These are phyloP conservation scores for Phalera bucephala DNA, from an alignment of 2,888 invertebrate genomes.

Conservation along the genomic window DNA sequence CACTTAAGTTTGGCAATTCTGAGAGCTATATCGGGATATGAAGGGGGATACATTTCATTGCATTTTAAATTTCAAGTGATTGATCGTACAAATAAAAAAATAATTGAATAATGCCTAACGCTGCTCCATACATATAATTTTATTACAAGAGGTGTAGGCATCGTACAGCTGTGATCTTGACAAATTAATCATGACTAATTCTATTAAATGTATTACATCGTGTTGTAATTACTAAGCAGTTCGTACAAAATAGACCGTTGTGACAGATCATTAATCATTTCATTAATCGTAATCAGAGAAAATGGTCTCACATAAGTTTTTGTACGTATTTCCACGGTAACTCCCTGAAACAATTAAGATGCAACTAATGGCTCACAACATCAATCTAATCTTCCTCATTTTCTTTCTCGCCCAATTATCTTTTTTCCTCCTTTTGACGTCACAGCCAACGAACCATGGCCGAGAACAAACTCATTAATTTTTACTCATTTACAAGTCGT, in stretches of 20 bases:
- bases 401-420: conserved; percentile 52
- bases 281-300: conserved; percentile 11
- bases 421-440: conserved; percentile 46
- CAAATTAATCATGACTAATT: too few species aligned
- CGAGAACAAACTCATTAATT: conserved; percentile 63
- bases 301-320: conserved; percentile 15
- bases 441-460: conserved; percentile 40
- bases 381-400: conserved; percentile 47
- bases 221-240: too few species aligned
- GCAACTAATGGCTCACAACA: conserved; percentile 41
- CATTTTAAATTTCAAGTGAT: too few species aligned
- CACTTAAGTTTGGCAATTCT: too few species aligned
- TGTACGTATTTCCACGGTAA: conserved; percentile 18
- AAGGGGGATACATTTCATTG: too few species aligned
- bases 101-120: too few species aligned
- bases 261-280: conserved; percentile 12
- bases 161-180: too few species aligned
- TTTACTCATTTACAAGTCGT: conserved; percentile 65
- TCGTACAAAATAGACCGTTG: neutral
- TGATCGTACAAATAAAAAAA: too few species aligned
- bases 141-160: too few species aligned
- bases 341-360: conserved; percentile 35
- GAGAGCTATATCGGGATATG: too few species aligned
- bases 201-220: too few species aligned
- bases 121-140: too few species aligned